Base-by-base conservation (phyloP, 2,797 vertebrate species). In the Thripadectes ignobilis region DNA sequence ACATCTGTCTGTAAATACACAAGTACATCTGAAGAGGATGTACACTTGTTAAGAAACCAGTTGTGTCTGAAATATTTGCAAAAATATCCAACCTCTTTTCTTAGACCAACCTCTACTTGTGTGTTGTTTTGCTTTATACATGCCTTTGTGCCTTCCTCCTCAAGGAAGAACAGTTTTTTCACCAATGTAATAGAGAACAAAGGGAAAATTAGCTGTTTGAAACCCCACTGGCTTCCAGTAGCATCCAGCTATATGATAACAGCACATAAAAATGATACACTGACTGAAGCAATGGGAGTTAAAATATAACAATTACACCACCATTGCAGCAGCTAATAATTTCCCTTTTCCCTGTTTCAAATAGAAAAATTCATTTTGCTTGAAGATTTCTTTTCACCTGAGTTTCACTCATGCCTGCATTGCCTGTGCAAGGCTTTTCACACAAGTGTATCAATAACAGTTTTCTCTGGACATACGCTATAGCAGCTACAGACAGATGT, bases 401-500 rank as follows among this genome's bases (percentile, higher is more conserved):
- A 78, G 83, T 73, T 75, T 88, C 29, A 32, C 38, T 69, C 22
- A 18, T 61, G 22, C 18, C 21, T 43, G 1, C 43, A 29, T 10
- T 65, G 46, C 38, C 27, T 83, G 63, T 46, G 22, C 5, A 68
- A 85, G 20, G 18, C 7, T 80, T 76, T 80, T 49, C 51, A 75
- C 20, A 65, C 61, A 85, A 88, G 43, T 3, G 11, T 75, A 88
- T 65, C 76, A 62, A 58, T 84, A 94, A 26, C 22, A 58, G 19
- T 63, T 88, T 95, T 75, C 46, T 92, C 54, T 84, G 94, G 72
- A 72, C 55, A 66, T 59, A 61, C 4, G 0, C 74, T 78, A 10
- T 5, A 94, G 55, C 46, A 91, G 26, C 68, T 75, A 65, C 67
- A 92, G 75, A 74, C 46, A 96, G 75, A 85, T 92, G 81, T 63